A percentile compares a stretch with the other conserved stretches of the same genome.
Evolutionary conservation across 2,888 invertebrate genomes (phyloP).

Genomic region (Aleiodes testaceus): DNA sequence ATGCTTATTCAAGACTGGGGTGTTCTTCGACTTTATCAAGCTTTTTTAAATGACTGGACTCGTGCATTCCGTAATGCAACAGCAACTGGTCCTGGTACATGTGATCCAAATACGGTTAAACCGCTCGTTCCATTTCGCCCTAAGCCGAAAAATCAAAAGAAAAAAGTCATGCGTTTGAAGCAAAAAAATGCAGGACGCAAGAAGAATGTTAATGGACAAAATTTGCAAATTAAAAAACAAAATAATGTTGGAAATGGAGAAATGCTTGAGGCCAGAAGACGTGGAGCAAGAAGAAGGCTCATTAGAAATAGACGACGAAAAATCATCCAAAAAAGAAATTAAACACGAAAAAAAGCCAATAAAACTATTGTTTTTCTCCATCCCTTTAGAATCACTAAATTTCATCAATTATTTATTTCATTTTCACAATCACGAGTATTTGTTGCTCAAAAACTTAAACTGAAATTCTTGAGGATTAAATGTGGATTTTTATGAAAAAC

Average conservation of each 20-base stretch:
- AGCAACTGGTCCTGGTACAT: constrained; percentile 64
- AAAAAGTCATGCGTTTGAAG: constrained; percentile 41
- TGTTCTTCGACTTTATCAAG: constrained; percentile 77
- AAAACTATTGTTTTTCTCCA: constrained; percentile 7
- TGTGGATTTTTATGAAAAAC: neutral
- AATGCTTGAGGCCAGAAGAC: constrained; percentile 53
- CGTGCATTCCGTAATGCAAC: constrained; percentile 73
- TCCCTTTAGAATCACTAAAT: constrained; percentile 36
- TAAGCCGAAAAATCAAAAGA: constrained; percentile 49
- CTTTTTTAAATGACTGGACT: constrained; percentile 77
- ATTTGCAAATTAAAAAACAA: constrained; percentile 49
- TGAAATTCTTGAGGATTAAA: too few relatives aligned
- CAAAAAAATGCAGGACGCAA: constrained; percentile 47
- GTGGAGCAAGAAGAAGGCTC: constrained; percentile 55
- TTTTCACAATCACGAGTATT: constrained; percentile 47
- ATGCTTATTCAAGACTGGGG: constrained; percentile 78
- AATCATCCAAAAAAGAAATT: constrained; percentile 39
- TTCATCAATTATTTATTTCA: constrained; percentile 58
- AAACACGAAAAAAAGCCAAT: neutral
- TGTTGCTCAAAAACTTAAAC: constrained; percentile 37
- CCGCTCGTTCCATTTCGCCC: constrained; percentile 57
- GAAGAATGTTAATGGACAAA: constrained; percentile 51
- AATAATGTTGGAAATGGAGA: constrained; percentile 49
- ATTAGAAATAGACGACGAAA: constrained; percentile 58
- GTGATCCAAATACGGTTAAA: constrained; percentile 59